Evolutionary conservation across 2,113 vertebrate genomes (phyloP), one percentile per base, ranked within the genome.

Genomic region (Phyllostomus hastatus): DNA sequence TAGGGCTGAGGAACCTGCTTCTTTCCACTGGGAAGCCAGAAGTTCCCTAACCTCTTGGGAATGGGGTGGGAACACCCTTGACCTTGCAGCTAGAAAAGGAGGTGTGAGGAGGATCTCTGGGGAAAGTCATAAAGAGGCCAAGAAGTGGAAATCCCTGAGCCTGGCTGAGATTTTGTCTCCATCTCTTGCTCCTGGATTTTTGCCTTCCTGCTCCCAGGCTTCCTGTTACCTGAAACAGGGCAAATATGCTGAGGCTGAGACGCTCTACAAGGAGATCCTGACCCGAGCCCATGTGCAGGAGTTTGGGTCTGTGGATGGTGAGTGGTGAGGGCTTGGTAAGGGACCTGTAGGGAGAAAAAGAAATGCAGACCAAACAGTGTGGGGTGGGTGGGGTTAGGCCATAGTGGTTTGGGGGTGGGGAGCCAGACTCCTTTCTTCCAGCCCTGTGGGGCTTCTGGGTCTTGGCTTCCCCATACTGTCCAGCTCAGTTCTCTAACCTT

Each of bases 161-260:
- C 67, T 59, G 57, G 35, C 35, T 59, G 24, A 86, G 54, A 43
- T 38, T 48, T 85, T n/a, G 26, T 61, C 43, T 87, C 48, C 7
- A 19, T 80, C 31, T 88, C 54, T 69, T 70, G 5, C 10, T 88
- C 59, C 10, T 46, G 6, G 76, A 22, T 76, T 79, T 89, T 90
- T 92, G 52, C 89, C 80, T 97, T 87, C 97, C 80, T 87, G 7
- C 98, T 8, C 91, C 57, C 90, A 99, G 99, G 99, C 99, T 20
- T 99, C 99, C 95, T 99, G 99, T 98, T 99, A 99, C 97, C 99
- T 99, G 97, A 99, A 99, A 98, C 99, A 99, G 98, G 99, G 99
- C 92, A 99, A 99, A 97, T 99, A 99, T 97, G 99, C 99, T 94
- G 99, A 99, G 95, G 99, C 99, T 0, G 99, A 99, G 98, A 98